A percentile compares a stretch with the other conserved stretches of the same genome.
These are phyloP conservation scores for Chaetoderma sp. DNA, from an alignment of 2,888 invertebrate species.

Conservation along the genomic window DNA sequence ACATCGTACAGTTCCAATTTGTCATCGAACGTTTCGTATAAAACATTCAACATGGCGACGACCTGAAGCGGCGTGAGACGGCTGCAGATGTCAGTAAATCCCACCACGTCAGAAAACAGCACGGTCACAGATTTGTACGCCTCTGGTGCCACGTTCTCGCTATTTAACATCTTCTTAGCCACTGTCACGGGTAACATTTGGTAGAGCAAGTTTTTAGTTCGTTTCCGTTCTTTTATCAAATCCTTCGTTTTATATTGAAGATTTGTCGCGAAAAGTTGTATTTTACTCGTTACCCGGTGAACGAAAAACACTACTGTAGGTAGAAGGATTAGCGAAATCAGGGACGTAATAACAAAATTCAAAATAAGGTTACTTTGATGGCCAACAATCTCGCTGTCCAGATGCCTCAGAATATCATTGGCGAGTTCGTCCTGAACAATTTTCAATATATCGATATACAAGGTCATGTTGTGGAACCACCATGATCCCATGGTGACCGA, in stretches of 20 bases:
- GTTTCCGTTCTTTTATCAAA: slow-evolving; percentile 34
- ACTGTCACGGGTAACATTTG: slow-evolving; percentile 39
- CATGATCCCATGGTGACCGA: slow-evolving; percentile 40
- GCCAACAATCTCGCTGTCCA: slow-evolving; percentile 7
- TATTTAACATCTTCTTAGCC: slow-evolving; percentile 34
- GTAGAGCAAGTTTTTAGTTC: slow-evolving; percentile 33
- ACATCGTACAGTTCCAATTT: slow-evolving; percentile 51
- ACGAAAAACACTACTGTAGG: slow-evolving; percentile 28
- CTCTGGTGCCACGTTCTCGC: slow-evolving; percentile 34
- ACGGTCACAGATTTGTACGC: slow-evolving; percentile 37
- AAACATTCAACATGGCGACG: slow-evolving; percentile 49
- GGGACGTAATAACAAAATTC: slow-evolving; percentile 23
- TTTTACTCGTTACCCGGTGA: slow-evolving; percentile 29
- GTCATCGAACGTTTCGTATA: slow-evolving; percentile 50
- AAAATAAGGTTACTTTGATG: slow-evolving; percentile 11
- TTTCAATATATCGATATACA: slow-evolving; percentile 47
- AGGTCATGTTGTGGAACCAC: slow-evolving; percentile 56
- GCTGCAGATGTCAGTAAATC: slow-evolving; percentile 45
- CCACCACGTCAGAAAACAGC: slow-evolving; percentile 47
- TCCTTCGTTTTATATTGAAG: slow-evolving; percentile 28
- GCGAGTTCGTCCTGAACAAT: slow-evolving; percentile 37
- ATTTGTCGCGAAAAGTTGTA: slow-evolving; percentile 27
- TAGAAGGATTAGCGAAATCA: slow-evolving; percentile 25
- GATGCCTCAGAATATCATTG: slow-evolving; percentile 17
- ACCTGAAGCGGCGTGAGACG: slow-evolving; percentile 53